phyloP scores from a whole-genome alignment of 2,113 vertebrate genomes.

The Tinamus guttatus region DNA sequence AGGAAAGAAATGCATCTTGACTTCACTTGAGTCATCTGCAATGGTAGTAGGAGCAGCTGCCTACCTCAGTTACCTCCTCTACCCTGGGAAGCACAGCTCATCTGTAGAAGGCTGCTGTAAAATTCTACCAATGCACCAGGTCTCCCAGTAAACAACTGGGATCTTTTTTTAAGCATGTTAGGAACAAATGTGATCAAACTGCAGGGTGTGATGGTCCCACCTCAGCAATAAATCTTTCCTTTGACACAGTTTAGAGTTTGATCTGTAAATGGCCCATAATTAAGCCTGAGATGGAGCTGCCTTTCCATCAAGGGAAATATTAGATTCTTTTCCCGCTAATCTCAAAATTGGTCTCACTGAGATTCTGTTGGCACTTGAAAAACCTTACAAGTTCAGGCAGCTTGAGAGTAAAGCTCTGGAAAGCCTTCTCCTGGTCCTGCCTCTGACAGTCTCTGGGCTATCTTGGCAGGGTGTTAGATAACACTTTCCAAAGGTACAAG shows the following conservation, averaged over 20 bases:
- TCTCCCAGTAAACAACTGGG: not conserved
- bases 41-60: not conserved
- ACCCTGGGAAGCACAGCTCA: not conserved
- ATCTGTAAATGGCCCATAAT: not conserved
- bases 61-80: not conserved
- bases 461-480: not conserved
- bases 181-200: not conserved
- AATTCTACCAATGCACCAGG: not conserved
- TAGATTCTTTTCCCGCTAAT: not conserved
- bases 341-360: not conserved
- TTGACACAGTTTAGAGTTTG: fast-evolving
- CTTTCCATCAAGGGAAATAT: not conserved
- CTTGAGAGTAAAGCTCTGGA: not conserved
- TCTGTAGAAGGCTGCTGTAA: not conserved
- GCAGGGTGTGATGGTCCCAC: not conserved
- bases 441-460: not conserved
- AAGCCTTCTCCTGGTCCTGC: not conserved
- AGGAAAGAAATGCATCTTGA: not conserved
- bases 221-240: not conserved
- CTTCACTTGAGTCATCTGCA: not conserved
- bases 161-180: not conserved
- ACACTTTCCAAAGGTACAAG: too few species aligned
- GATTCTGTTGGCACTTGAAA: not conserved
- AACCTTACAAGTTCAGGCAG: not conserved
- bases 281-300: not conserved